A percentile compares a stretch with the other conserved stretches of the same genome.
Conservation (phyloP, 2,797 vertebrate species). For the Spinus pinus region DNA sequence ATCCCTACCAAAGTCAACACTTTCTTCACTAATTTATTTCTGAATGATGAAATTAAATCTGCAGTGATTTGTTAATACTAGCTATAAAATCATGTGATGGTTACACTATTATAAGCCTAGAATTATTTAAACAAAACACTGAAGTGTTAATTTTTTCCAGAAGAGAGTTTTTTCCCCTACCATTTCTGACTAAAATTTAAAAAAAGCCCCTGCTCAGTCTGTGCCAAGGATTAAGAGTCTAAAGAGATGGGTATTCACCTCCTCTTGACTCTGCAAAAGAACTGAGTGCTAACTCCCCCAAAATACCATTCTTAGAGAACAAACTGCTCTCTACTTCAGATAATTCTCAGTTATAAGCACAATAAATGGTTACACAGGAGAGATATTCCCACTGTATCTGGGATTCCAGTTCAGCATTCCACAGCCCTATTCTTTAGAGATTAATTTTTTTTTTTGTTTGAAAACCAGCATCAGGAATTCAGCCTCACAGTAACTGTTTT, state of each 20-base stretch:
- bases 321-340: neutral
- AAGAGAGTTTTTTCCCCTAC: neutral
- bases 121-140: neutral
- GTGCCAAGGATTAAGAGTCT: neutral
- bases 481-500: neutral
- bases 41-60: neutral
- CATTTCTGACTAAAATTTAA: neutral
- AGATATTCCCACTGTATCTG: neutral
- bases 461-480: constrained; percentile 30
- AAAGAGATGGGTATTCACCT: neutral
- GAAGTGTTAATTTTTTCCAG: neutral
- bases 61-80: neutral
- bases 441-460: constrained; percentile 19
- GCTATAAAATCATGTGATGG: neutral
- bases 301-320: neutral
- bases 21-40: neutral
- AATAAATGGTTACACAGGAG: constrained; percentile 27
- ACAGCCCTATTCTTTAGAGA: constrained; percentile 6
- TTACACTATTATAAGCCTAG: neutral
- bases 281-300: neutral
- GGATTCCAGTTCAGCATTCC: constrained; percentile 9
- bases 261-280: neutral
- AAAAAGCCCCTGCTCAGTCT: neutral
- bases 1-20: neutral
- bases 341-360: neutral